A percentile compares a stretch with the other conserved stretches of the same genome.
phyloP scores from a whole-genome alignment of 2,888 invertebrate species.

The Agrotis clavis region DNA sequence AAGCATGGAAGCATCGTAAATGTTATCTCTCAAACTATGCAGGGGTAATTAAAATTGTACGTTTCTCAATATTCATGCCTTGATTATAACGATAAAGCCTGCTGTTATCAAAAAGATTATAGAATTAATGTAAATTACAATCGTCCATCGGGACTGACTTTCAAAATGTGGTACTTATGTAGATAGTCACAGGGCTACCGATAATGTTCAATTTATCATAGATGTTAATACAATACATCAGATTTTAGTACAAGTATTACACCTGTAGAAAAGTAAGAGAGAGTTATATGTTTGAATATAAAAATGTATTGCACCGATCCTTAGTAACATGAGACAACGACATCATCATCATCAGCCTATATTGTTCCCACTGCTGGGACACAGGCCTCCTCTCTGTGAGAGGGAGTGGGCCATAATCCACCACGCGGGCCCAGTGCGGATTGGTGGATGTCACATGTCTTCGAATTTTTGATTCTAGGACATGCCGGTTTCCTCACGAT shows the following conservation, averaged over 20 bases:
- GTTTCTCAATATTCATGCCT: constrained; percentile 52
- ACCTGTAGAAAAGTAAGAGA: background rate
- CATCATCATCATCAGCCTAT: no score
- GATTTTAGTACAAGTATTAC: constrained; percentile 10
- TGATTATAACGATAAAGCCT: constrained; percentile 66
- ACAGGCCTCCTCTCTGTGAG: no score
- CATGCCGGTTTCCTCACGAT: no score
- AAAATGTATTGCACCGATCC: no score
- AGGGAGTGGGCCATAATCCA: no score
- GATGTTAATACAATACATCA: constrained; percentile 9
- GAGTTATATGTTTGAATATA: background rate
- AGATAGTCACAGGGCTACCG: constrained; percentile 11
- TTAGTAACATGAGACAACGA: no score
- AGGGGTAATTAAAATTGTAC: constrained; percentile 29
- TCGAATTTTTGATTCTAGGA: no score
- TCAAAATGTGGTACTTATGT: constrained; percentile 37
- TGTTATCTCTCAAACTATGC: constrained; percentile 27
- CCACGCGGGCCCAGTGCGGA: no score
- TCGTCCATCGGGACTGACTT: constrained; percentile 31
- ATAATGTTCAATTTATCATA: constrained; percentile 4
- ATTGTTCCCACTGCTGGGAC: no score
- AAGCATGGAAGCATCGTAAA: constrained; percentile 15
- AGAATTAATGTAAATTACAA: constrained; percentile 57
- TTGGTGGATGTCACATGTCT: no score
- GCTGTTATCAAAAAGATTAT: constrained; percentile 73